A percentile compares a stretch with the other conserved stretches of the same genome.
Conservation (phyloP, 2,888 invertebrate species). For the Latrodectus elegans region DNA sequence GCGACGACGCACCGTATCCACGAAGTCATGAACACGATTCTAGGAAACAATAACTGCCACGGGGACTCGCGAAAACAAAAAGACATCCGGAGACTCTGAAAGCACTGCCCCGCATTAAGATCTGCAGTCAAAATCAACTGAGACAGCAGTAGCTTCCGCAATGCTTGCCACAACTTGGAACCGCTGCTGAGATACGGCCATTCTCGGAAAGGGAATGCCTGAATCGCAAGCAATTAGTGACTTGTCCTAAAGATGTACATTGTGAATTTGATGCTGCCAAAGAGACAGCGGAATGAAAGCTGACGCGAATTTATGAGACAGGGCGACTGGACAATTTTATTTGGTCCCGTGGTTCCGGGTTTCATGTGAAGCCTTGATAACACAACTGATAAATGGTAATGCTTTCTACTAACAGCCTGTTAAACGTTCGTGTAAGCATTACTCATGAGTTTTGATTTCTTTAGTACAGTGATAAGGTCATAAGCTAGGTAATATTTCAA, state of each 20-base stretch:
- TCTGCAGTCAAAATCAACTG: neutral
- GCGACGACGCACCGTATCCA: no score
- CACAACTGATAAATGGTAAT: neutral
- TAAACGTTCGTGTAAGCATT: no score
- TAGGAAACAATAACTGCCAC: no score
- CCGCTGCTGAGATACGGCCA: constrained; percentile 12
- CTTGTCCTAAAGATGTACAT: constrained; percentile 12
- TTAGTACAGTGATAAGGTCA: no score
- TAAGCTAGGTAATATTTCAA: no score
- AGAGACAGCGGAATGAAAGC: neutral
- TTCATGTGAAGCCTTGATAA: neutral
- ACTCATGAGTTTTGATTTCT: no score
- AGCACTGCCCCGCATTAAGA: no score
- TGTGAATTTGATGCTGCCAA: constrained; percentile 6
- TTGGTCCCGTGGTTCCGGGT: neutral
- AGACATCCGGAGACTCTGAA: no score
- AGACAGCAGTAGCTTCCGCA: constrained; percentile 25
- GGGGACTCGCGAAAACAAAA: no score
- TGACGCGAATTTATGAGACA: constrained; percentile 23
- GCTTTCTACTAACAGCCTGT: neutral
- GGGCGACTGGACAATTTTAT: constrained; percentile 11
- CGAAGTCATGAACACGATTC: no score
- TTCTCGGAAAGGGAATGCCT: constrained; percentile 25
- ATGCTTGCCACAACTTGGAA: constrained; percentile 5
- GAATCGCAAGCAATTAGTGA: constrained; percentile 49